These are phyloP conservation scores for Aphelenchoides besseyi DNA, from an alignment of 1,140 invertebrate species.

Conservation along the genomic window DNA sequence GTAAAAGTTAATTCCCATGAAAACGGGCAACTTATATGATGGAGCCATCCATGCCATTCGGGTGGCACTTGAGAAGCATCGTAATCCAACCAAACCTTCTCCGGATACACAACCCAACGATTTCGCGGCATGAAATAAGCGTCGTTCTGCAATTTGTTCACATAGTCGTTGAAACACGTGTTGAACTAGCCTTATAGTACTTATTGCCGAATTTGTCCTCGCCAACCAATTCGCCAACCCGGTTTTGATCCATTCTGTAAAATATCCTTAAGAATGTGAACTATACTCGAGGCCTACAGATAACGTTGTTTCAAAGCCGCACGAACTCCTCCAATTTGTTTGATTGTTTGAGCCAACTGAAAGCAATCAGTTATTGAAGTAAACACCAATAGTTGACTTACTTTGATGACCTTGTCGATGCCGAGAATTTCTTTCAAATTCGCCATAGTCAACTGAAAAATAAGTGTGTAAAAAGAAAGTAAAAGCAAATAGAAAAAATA, in stretches of 20 bases:
- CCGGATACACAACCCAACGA: constrained; percentile 85
- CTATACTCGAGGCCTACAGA: constrained; percentile 39
- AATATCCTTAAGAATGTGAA: background rate
- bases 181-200: constrained; percentile 74
- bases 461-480: background rate
- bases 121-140: constrained; percentile 69
- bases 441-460: constrained; percentile 14
- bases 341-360: constrained; percentile 27
- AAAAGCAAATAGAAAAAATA: background rate
- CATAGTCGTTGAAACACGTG: background rate
- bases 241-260: constrained; percentile 41
- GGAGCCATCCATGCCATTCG: constrained; percentile 74
- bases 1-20: too few species aligned
- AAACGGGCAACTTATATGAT: too few species aligned
- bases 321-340: constrained; percentile 40
- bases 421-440: constrained; percentile 42
- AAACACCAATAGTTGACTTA: too few species aligned
- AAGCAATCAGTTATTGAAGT: background rate
- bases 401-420: constrained; percentile 42
- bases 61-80: constrained; percentile 87
- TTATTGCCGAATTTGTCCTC: constrained; percentile 90
- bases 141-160: constrained; percentile 46
- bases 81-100: constrained; percentile 76
- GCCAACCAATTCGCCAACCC: constrained; percentile 70
- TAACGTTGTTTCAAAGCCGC: constrained; percentile 46